Percentiles rank a stretch among this genome's conserved stretches.
phyloP scores from a whole-genome alignment of 2,888 invertebrate genomes.

The Homarus gammarus region DNA sequence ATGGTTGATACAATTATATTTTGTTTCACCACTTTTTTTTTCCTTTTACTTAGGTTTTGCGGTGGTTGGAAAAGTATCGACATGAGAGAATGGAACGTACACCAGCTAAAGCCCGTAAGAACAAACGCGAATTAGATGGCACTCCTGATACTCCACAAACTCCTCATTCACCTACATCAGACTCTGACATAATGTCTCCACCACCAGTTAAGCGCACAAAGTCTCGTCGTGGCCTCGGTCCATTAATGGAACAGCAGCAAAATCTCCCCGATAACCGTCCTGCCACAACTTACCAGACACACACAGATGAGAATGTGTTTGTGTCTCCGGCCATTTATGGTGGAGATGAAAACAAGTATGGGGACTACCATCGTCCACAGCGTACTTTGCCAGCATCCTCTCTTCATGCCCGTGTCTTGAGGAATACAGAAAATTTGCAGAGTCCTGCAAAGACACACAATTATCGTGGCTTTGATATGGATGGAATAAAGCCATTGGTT shows the following conservation, averaged over 20 bases:
- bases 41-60: slow-evolving; percentile 49
- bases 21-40: background rate
- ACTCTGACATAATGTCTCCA: slow-evolving; percentile 69
- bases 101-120: slow-evolving; percentile 65
- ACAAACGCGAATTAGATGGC: slow-evolving; percentile 67
- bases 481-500: slow-evolving; percentile 72
- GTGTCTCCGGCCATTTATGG: slow-evolving; percentile 37
- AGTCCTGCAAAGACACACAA: slow-evolving; percentile 50
- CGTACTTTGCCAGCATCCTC: slow-evolving; percentile 61
- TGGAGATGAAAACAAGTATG: slow-evolving; percentile 71
- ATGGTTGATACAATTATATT: background rate
- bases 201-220: slow-evolving; percentile 73
- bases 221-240: slow-evolving; percentile 71
- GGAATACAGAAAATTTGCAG: slow-evolving; percentile 72
- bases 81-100: slow-evolving; percentile 70
- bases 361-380: slow-evolving; percentile 49
- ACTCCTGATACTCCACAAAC: slow-evolving; percentile 70
- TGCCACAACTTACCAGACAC: background rate
- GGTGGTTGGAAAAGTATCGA: slow-evolving; percentile 71
- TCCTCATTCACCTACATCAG: slow-evolving; percentile 60
- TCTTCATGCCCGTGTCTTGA: slow-evolving; percentile 60
- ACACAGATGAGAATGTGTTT: slow-evolving; percentile 58
- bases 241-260: slow-evolving; percentile 71
- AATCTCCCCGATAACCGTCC: slow-evolving; percentile 33
- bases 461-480: slow-evolving; percentile 71